These are phyloP conservation scores for Eupelmus urozonus DNA, from an alignment of 2,888 invertebrate species.

Conservation along the genomic window DNA sequence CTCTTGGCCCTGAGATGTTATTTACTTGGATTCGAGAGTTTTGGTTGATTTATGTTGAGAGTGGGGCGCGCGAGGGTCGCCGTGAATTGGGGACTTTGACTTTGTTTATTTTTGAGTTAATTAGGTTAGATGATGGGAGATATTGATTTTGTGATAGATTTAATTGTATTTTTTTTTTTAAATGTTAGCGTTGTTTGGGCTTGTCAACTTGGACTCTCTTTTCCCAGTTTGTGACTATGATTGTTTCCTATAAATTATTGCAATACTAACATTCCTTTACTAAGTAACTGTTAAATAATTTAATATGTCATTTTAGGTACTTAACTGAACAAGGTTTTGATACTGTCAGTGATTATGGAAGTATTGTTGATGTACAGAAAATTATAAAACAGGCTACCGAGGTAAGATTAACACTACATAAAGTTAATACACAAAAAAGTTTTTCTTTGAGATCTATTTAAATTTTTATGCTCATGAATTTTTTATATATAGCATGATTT, in stretches of 20 bases:
- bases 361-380: conserved; percentile 82
- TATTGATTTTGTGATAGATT: neutral
- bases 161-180: neutral
- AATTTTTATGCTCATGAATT: neutral
- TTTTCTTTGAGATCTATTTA: conserved; percentile 59
- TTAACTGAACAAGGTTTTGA: conserved; percentile 85
- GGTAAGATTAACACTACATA: conserved; percentile 79
- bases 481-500: conserved; percentile 84
- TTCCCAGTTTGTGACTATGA: too few relatives aligned
- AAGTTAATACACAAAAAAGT: neutral
- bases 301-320: conserved; percentile 80
- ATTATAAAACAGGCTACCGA: conserved; percentile 84
- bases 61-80: neutral
- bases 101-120: too few relatives aligned
- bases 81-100: too few relatives aligned
- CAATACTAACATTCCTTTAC: too few relatives aligned
- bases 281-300: neutral
- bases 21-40: neutral
- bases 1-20: neutral
- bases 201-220: too few relatives aligned
- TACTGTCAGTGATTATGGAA: conserved; percentile 82
- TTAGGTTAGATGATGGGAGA: too few relatives aligned
- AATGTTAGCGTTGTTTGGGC: neutral
- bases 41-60: neutral
- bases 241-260: too few relatives aligned